Base-by-base conservation (phyloP, 1,140 invertebrate species). In the Araneus ventricosus region DNA sequence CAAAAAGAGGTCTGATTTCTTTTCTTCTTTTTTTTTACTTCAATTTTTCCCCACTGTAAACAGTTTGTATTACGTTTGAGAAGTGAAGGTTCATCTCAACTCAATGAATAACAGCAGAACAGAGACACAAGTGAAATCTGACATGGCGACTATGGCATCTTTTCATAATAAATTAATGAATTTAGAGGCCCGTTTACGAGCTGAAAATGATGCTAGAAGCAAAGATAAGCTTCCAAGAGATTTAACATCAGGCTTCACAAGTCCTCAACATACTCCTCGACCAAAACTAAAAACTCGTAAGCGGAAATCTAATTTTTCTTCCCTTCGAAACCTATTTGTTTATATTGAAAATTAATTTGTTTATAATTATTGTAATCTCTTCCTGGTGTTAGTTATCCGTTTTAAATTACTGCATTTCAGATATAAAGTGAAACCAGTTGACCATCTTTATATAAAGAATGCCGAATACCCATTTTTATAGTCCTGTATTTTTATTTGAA, bases 101-200 rank as follows among this genome's bases (percentile, higher is more conserved):
- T 89, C 45, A 27, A 79, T 14, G 10, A 89, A 89, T 24, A 86
- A 59, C 30, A 86, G n/a, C 22, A 45, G 30, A 41, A 75, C 8
- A 37, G 61, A 75, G 39, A 80, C 6, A 75, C 2, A 45, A 27
- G 22, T 24, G 17, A 93, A 89, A 88, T 89, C 87, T 93, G 84
- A 94, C 67, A 94, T 94, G 93, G 93, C 89, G 89, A 94, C 93
- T 61, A 94, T 94, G 93, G 88, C 93, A 75, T 94, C 93, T 88
- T 94, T 94, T 92, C 93, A 92, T 75, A 94, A 94, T 82, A 94
- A 92, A 88, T 67, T 94, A 67, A 88, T 92, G 87, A 87, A 91
- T 88, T 94, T 94, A 94, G 93, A 94, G 88, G 93, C 93, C 57
- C 82, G 93, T 39, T 88, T 94, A 59, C 57, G 79, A 80, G 93